A percentile compares a stretch with the other conserved stretches of the same genome.
phyloP scores from a whole-genome alignment of 2,113 vertebrate species.

The human (Homo sapiens) region DNA sequence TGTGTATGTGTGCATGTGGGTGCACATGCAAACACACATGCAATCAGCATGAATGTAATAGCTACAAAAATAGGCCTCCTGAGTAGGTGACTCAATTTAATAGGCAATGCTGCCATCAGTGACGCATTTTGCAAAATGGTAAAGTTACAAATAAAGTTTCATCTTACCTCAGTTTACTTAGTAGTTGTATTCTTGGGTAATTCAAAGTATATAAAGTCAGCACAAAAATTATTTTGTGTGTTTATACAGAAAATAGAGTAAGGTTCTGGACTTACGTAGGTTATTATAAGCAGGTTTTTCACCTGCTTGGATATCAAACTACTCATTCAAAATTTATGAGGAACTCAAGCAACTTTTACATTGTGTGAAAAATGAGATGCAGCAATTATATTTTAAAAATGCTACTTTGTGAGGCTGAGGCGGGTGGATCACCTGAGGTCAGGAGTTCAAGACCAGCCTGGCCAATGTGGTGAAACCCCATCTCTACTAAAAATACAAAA shows the following conservation, averaged over 20 bases:
- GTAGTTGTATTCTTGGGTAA: not conserved
- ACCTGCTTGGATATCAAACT: not conserved
- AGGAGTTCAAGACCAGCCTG: too few relatives aligned
- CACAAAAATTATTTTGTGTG: not conserved
- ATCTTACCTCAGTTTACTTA: not conserved
- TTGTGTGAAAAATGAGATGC: not conserved
- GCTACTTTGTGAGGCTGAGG: too few relatives aligned
- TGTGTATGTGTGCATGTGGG: not conserved
- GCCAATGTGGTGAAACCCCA: too few relatives aligned
- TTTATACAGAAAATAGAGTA: not conserved
- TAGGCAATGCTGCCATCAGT: not conserved
- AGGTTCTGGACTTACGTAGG: not conserved
- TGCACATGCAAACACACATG: not conserved
- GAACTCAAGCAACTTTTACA: not conserved
- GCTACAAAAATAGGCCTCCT: not conserved
- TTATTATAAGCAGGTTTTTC: not conserved
- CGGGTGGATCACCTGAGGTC: too few relatives aligned
- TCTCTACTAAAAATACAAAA: too few relatives aligned
- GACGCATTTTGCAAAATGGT: not conserved
- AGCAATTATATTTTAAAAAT: not conserved
- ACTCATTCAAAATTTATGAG: not conserved
- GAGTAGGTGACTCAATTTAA: not conserved
- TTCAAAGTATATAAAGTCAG: not conserved
- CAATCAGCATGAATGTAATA: too few relatives aligned
- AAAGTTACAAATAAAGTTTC: not conserved